Base-by-base conservation (phyloP, 2,888 invertebrate species). In the Lysandra coridon region DNA sequence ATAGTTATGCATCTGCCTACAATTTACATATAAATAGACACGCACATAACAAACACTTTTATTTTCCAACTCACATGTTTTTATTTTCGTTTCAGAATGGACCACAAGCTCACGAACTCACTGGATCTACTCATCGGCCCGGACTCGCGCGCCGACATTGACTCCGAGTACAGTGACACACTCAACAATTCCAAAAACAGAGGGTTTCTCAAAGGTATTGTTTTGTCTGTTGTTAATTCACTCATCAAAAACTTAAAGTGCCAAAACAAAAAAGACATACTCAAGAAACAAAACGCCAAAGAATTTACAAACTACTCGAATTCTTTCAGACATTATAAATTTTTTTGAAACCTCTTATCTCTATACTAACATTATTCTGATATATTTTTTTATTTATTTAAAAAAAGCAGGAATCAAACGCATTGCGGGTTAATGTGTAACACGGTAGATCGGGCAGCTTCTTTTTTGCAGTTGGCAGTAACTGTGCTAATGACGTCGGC, bases 121-220 rank as follows among this genome's bases (percentile, higher is more conserved):
- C 82, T 95, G 81, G 95, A 95, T 78, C 86, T 95, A 0, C 90
- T 95, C 17, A 92, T 95, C 82, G 95, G 95, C 0, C 94, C 95
- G 4, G 95, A 95, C 82, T 93, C 94, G 0, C 88, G 94, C 37
- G 91, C 93, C 0, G 94, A 94, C 82, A 91, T 94, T 82, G 94
- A 94, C 82, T 94, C 93, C 0, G 94, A 94, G 80, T 94, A 94
- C 85, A 93, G 93, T 80, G 95, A 95, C 80, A 93, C 93, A 0
- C 82, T 94, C 81, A 95, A 94, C 83, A 95, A 95, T 82, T 90
- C 92, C 40, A 95, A 95, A 84, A 95, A 95, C 79, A 91, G 95
- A 83, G 92, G 94, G 78, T 95, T 94, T 81, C 84, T 93, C 78
- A 94, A 95, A 92, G 95, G 95, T 93, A 78, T 2, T 40, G 33